These are phyloP conservation scores for Noctilio leporinus DNA, from an alignment of 2,113 vertebrate species.

Conservation along the genomic window DNA sequence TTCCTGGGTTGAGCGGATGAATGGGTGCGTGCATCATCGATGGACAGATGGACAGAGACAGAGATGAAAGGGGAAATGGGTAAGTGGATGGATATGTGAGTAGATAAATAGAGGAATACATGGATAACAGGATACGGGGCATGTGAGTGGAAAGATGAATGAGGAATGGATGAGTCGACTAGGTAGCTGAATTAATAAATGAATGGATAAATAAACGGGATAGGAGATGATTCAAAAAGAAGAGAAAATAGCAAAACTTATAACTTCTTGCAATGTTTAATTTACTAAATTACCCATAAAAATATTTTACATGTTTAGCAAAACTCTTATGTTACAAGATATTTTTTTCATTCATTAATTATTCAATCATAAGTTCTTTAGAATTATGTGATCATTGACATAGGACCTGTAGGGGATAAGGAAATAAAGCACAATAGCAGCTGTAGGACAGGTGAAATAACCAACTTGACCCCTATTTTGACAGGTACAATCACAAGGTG, in stretches of 20 bases:
- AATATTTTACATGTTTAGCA: not conserved
- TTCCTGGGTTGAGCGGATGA: not conserved
- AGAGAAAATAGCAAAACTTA: not conserved
- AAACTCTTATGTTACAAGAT: not conserved
- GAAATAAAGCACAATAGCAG: not conserved
- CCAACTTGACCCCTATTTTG: not conserved
- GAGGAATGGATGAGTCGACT: not conserved
- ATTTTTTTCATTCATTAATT: not conserved
- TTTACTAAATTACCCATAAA: not conserved
- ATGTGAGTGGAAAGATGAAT: not conserved
- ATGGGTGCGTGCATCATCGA: not conserved
- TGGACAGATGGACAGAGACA: not conserved
- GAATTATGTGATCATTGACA: not conserved
- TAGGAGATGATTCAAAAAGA: not conserved
- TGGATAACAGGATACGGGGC: not conserved
- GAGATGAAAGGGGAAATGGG: not conserved
- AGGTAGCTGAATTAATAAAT: not conserved
- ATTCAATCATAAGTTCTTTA: not conserved
- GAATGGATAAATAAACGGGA: not conserved
- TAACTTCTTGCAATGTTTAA: not conserved
- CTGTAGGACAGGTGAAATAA: not conserved
- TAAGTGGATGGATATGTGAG: not conserved
- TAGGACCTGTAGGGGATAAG: not conserved
- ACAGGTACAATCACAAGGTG: not conserved
- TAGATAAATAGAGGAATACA: not conserved